Percentiles rank a stretch among this genome's conserved stretches.
Evolutionary conservation across 2,113 vertebrate species (phyloP).

Genomic region (Paradoxurus hermaphroditus): DNA sequence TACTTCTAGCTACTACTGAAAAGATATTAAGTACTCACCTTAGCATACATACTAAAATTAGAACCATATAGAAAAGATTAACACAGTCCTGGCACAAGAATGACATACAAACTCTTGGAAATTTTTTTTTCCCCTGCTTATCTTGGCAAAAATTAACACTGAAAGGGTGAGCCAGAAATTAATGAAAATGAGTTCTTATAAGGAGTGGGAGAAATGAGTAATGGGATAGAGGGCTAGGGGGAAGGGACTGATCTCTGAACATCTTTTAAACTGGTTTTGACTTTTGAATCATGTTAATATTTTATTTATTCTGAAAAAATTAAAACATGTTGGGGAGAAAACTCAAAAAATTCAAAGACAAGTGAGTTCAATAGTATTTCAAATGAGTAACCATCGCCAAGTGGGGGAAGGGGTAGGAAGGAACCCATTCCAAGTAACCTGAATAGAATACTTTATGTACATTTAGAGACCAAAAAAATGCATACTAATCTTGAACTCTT

Average conservation of each 20-base stretch:
- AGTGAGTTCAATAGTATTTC: not conserved
- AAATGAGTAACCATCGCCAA: not conserved
- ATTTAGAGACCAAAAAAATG: too few relatives aligned
- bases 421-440: not conserved
- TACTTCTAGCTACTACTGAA: not conserved
- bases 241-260: not conserved
- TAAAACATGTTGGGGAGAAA: not conserved
- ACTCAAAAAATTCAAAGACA: not conserved
- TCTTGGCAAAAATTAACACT: not conserved
- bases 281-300: not conserved
- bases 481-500: not conserved
- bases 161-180: not conserved
- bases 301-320: not conserved
- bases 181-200: not conserved
- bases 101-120: not conserved
- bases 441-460: not conserved
- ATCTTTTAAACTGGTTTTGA: not conserved
- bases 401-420: not conserved
- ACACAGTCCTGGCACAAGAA: not conserved
- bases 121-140: not conserved
- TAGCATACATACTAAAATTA: not conserved
- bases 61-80: not conserved
- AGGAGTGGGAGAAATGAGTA: not conserved
- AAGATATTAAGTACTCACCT: not conserved
- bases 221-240: not conserved